A percentile compares a stretch with the other conserved stretches of the same genome.
Evolutionary conservation across 1,140 invertebrate species (phyloP).

Genomic region (Drosophila athabasca): DNA sequence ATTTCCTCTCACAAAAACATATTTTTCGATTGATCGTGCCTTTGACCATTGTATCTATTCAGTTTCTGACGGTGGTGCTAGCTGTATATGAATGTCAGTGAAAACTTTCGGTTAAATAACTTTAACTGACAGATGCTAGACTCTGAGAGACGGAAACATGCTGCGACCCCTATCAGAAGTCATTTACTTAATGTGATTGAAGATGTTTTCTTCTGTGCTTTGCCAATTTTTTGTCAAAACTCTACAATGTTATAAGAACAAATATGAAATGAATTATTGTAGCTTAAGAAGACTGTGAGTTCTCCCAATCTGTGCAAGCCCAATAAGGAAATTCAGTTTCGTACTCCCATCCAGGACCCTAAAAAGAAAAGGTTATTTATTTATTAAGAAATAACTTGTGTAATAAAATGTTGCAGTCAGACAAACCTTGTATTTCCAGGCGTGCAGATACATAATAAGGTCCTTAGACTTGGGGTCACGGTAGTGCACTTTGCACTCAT

Average conservation of each 20-base stretch:
- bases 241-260: neutral
- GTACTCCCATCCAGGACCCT: constrained; percentile 95
- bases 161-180: neutral
- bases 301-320: constrained; percentile 92
- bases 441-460: constrained; percentile 97
- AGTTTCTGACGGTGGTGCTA: too few species aligned
- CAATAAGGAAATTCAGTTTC: constrained; percentile 94
- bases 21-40: too few species aligned
- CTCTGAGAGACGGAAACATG: neutral
- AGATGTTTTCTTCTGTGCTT: too few species aligned
- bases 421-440: constrained; percentile 92
- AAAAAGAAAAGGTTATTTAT: constrained; percentile 43
- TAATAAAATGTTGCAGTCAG: too few species aligned
- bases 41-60: too few species aligned
- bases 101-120: too few species aligned
- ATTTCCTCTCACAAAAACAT: too few species aligned
- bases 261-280: constrained; percentile 4
- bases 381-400: neutral
- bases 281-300: constrained; percentile 48
- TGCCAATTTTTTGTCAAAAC: too few species aligned
- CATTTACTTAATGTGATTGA: too few species aligned
- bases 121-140: neutral
- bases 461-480: constrained; percentile 95
- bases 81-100: too few species aligned
- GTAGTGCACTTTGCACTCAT: constrained; percentile 95